Conservation (phyloP, 1,140 invertebrate genomes). For the Cecropterus lyciades region DNA sequence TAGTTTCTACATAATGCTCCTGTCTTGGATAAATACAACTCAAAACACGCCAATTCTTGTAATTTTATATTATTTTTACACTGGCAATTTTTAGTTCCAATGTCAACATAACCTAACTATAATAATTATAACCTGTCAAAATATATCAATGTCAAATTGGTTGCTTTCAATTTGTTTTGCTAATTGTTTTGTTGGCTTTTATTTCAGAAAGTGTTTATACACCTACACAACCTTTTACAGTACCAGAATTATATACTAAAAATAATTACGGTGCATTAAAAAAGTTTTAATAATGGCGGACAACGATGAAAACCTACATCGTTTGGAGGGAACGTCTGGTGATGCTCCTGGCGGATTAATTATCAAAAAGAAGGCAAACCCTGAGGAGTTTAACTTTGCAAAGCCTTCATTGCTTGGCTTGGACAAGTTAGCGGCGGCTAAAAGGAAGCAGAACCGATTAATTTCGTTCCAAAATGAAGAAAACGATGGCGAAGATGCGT, state of each 20-base stretch:
- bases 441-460: conserved; percentile 87
- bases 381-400: conserved; percentile 91
- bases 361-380: conserved; percentile 90
- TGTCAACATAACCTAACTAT: no score
- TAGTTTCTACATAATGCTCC: no score
- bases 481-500: conserved; percentile 82
- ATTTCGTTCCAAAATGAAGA: conserved; percentile 88
- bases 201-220: no score
- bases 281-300: conserved; percentile 59
- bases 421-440: conserved; percentile 93
- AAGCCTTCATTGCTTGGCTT: conserved; percentile 93
- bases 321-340: conserved; percentile 91
- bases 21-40: no score
- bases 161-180: not conserved
- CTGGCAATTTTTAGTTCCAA: no score
- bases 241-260: not conserved
- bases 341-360: conserved; percentile 92
- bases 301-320: conserved; percentile 87
- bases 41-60: no score
- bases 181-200: not conserved
- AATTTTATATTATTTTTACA: no score
- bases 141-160: not conserved
- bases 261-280: not conserved
- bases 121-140: not conserved
- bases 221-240: not conserved